Evolutionary conservation across 2,113 vertebrate genomes (phyloP), one percentile per base, ranked within the genome.

Genomic region (Chloropsis cyanopogon): DNA sequence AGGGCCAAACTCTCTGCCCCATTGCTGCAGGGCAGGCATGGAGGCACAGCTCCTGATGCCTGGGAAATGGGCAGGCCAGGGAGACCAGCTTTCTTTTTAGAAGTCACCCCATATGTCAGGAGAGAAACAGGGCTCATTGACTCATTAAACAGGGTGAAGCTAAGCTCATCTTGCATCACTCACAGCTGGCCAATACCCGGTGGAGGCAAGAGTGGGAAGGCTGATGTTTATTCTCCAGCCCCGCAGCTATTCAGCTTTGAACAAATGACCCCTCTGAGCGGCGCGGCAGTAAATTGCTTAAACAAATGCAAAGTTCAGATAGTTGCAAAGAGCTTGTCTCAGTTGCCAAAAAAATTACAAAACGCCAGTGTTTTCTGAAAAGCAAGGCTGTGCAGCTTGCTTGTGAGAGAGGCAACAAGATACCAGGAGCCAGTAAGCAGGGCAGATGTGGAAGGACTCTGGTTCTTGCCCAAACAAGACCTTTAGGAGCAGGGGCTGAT

Each of bases 241-340:
- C 52, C 2, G 0, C 9, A 6, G 69, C 47, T 88, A 25, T 71
- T 85, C 53, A 46, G 46, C 16, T 71, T 70, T 39, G 39, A 69
- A 70, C 54, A 85, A 90, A 56, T 56, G 76, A 89, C 72, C 84
- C 49, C 29, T 66, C 60, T 2, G 9, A 88, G 70, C 24, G 1
- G 57, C 52, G 25, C 0, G 1, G 69, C 73, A 46, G 24, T 76
- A 84, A 94, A 92, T 82, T 79, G 50, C 92, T 92, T 85, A 95
- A 96, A 66, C 78, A 66, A 96, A 72, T 57, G 72, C 95, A 94
- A 95, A 93, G 95, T 95, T 97, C 94, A 94, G 76, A 68, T 31
- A 37, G 71, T 46, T 50, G 78, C 66, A 90, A 86, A 90, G 69
- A 80, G 50, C 41, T 73, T 42, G 31, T 63, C 47, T 44, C 28